Evolutionary conservation across 2,797 vertebrate species (phyloP), one percentile per base, ranked within the genome.

Genomic region (Graptemys geographica): DNA sequence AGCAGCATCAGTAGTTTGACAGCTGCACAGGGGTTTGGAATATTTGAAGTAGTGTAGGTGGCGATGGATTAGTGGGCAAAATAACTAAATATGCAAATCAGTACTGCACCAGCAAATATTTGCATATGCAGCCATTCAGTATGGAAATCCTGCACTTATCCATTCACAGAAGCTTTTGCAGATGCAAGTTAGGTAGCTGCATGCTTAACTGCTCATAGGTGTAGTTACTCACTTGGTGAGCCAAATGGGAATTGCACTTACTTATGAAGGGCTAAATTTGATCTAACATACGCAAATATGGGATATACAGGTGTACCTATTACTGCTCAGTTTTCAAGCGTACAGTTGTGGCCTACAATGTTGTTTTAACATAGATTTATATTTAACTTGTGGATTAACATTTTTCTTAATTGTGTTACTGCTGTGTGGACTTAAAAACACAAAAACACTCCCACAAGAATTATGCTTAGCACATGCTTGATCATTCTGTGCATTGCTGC

Each of bases 251-350:
- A 80, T 51, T 47, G 41, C 52, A 27, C 41, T 33, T 15, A 23
- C 0, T 1, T 0, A 78, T 87, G 83, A 92, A 83, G 5, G 4
- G 13, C 57, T 52, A 74, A 2, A 80, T 87, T 69, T 87, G 88
- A 28, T 78, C 31, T 76, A 15, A 44, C 47, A 1, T 56, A 16
- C 74, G 41, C 57, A 83, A 74, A 37, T 59, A 6, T 33, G 49
- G 79, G 18, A 85, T 90, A 87, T 92, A 37, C 82, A 65, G 74
- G 85, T 83, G 31, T 28, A 23, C 16, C 83, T 59, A 28, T 3
- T 95, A 16, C 12, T 44, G 21, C 92, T 94, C 56, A 93, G 51
- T 11, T 31, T 94, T 93, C 79, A 81, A 41, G 88, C 91, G 74
- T 84, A 9, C 41, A 78, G 8, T 18, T 78, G 41, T 49, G 41